A percentile compares a stretch with the other conserved stretches of the same genome.
Conservation (phyloP, 2,113 vertebrate genomes). For the Pseudopipra pipra region DNA sequence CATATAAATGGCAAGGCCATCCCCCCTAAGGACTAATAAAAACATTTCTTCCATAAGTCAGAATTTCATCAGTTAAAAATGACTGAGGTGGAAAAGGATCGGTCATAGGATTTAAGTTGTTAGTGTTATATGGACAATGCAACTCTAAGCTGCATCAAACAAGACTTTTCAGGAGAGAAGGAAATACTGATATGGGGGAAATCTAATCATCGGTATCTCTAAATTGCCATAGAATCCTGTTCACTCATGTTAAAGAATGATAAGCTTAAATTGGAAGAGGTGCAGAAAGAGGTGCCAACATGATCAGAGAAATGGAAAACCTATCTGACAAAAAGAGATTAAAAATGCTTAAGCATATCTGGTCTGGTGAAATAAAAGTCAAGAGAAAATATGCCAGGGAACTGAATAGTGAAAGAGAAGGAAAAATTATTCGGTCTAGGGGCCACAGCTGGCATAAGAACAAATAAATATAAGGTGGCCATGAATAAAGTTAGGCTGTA, state of each 20-base stretch:
- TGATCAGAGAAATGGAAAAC: slow-evolving; percentile 43
- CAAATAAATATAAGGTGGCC: neutral
- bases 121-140: neutral
- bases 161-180: neutral
- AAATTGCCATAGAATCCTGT: neutral
- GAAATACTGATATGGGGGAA: neutral
- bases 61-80: neutral
- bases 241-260: slow-evolving; percentile 20
- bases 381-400: slow-evolving; percentile 3
- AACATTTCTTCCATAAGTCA: neutral
- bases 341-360: slow-evolving; percentile 7
- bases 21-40: neutral
- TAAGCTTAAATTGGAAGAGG: slow-evolving; percentile 42
- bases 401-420: neutral
- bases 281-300: slow-evolving; percentile 4
- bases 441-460: neutral
- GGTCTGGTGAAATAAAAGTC: neutral
- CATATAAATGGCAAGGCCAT: neutral
- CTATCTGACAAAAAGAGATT: slow-evolving; percentile 18
- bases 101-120: neutral
- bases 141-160: neutral
- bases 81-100: neutral
- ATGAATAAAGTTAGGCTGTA: neutral
- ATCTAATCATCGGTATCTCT: slow-evolving; percentile 5
- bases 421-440: neutral